Conservation (phyloP, 2,888 invertebrate species). For the Tenthredo livida region DNA sequence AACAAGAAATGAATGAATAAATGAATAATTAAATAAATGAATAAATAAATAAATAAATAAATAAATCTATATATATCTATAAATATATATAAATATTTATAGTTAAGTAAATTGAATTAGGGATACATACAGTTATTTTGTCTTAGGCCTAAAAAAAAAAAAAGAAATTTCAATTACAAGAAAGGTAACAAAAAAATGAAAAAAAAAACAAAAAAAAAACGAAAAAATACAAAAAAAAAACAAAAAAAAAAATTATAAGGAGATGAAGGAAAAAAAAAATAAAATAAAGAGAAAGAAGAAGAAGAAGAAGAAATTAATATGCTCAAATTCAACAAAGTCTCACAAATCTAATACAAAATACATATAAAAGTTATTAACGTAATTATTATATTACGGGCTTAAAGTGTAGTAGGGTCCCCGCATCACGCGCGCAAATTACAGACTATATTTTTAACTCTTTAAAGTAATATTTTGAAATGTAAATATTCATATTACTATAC, state of each 20-base stretch:
- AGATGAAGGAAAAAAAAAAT: background rate
- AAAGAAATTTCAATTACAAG: conserved; percentile 59
- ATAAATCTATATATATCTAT: conserved; percentile 59
- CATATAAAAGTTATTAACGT: conserved; percentile 39
- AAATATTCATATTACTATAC: conserved; percentile 69
- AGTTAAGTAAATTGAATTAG: conserved; percentile 63
- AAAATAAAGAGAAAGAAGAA: background rate
- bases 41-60: conserved; percentile 55
- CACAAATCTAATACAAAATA: conserved; percentile 61
- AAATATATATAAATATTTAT: conserved; percentile 62
- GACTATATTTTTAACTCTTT: conserved; percentile 78
- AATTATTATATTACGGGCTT: conserved; percentile 64
- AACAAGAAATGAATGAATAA: conserved; percentile 15
- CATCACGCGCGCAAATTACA: conserved; percentile 69
- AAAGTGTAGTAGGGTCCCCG: conserved; percentile 33
- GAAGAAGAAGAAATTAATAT: conserved; percentile 64
- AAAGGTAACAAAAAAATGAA: background rate
- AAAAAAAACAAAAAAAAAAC: background rate
- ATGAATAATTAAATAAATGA: conserved; percentile 53
- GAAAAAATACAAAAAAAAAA: conserved; percentile 20
- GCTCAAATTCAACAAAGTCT: conserved; percentile 73
- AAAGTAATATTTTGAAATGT: conserved; percentile 76
- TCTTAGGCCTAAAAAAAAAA: conserved; percentile 67
- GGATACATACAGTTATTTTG: conserved; percentile 60
- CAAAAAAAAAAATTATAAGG: background rate